Conservation (phyloP, 2,113 vertebrate species). For the Nettapus auritus region DNA sequence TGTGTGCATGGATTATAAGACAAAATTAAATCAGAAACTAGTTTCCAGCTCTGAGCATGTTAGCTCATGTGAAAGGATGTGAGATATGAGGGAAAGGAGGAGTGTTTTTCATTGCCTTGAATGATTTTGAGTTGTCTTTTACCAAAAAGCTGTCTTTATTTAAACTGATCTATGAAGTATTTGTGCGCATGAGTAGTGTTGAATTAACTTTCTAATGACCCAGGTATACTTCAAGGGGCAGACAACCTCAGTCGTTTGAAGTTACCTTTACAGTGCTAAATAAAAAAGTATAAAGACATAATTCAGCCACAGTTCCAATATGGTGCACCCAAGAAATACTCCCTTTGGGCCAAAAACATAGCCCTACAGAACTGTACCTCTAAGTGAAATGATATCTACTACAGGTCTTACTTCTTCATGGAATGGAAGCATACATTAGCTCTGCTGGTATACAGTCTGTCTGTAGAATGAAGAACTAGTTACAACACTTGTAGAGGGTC, state of each 20-base stretch:
- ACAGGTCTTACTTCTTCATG: neutral
- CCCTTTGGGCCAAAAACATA: neutral
- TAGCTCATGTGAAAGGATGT: neutral
- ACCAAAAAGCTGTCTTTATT: neutral
- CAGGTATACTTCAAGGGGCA: neutral
- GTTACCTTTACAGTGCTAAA: neutral
- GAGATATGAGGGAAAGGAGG: neutral
- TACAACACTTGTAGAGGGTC: neutral
- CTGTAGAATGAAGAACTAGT: neutral
- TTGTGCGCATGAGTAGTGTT: neutral
- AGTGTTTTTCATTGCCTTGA: neutral
- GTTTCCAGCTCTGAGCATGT: neutral
- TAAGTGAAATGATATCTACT: neutral
- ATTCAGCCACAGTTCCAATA: neutral
- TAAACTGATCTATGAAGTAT: neutral
- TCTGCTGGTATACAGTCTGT: neutral
- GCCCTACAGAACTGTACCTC: neutral
- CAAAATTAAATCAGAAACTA: neutral
- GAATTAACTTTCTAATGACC: neutral
- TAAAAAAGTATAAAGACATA: neutral
- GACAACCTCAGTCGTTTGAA: neutral
- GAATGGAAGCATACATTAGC: neutral
- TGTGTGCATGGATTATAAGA: neutral
- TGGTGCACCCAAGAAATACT: neutral
- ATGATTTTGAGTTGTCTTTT: neutral